Base-by-base conservation (phyloP, 2,113 vertebrate species). In the Pygoscelis antarcticus region DNA sequence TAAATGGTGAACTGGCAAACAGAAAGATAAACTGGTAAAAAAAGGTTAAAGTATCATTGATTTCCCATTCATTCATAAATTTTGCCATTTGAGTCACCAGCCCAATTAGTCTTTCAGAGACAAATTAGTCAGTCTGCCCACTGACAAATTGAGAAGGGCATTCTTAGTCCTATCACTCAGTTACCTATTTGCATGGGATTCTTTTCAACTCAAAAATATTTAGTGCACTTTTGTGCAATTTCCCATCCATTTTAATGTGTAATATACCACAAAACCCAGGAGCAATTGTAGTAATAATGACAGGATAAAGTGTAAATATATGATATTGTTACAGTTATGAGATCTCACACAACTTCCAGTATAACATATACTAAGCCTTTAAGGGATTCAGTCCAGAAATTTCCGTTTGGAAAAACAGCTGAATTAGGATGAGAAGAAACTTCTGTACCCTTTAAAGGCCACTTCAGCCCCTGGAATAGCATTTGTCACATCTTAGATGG, bases 361-460 rank as follows among this genome's bases (percentile, higher is more conserved):
- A 7, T 62, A 55, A 9, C 4, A 20, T 6, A 40, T 11, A 34
- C 5, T 51, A 42, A 74, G 2, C 1, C 0, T 38, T 61, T 38
- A 14, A 60, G 6, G 13, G 3, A 54, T 22, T 65, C 23, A n/a
- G 10, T 51, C 5, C 14, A 57, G 36, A 79, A 76, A 54, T 49
- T 26, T 62, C 13, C 49, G 8, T n/a, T 78, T n/a, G 19, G 29
- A 64, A 62, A 76, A 40, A 6, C 1, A 29, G 14, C 4, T 36
- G 13, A 68, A 46, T 40, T 68, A 40, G 4, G 8, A 8, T 40
- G 5, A 15, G 18, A 30, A 64, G 19, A 64, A 72, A 40, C 0
- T 34, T 64, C 8, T 74, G 4, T 13, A 61, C 3, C 14, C 2
- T 42, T 65, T 49, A 74, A 89, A 64, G 10, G 13, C 4, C 6